Conservation (phyloP, 2,888 invertebrate genomes). For the Eucera pruinosa region DNA sequence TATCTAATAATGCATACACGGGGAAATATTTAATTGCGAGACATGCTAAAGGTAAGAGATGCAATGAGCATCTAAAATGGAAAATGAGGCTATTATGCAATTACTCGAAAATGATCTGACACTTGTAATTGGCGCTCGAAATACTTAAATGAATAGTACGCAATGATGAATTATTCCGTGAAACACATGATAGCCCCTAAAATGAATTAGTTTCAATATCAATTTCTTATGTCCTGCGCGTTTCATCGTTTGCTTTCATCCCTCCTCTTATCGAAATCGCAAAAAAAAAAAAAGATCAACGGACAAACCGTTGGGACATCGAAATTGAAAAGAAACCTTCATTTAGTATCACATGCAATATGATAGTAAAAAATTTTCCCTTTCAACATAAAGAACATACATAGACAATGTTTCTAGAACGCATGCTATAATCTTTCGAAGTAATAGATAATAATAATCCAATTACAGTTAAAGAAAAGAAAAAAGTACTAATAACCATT, state of each 20-base stretch:
- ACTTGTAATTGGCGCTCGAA: conserved; percentile 9
- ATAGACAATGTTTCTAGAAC: conserved; percentile 44
- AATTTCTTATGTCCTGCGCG: conserved; percentile 35
- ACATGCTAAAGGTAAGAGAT: conserved; percentile 74
- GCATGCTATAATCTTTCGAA: conserved; percentile 57
- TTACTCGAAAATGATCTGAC: conserved; percentile 33
- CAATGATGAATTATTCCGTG: conserved; percentile 40
- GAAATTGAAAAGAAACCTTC: conserved; percentile 35
- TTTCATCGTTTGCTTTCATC: conserved; percentile 2
- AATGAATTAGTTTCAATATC: conserved; percentile 41
- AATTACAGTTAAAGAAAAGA: conserved; percentile 11
- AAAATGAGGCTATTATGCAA: conserved; percentile 70
- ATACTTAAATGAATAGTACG: conserved; percentile 26
- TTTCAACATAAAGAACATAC: conserved; percentile 64
- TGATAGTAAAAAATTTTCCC: conserved; percentile 42
- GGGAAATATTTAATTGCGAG: conserved; percentile 47
- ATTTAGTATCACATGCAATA: conserved; percentile 59
- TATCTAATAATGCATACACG: too few relatives aligned
- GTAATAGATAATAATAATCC: conserved; percentile 17
- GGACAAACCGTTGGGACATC: conserved; percentile 22
- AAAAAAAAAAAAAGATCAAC: not conserved
- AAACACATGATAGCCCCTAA: conserved; percentile 58
- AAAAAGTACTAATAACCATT: not conserved
- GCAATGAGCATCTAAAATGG: conserved; percentile 64
- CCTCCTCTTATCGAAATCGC: not conserved